Evolutionary conservation across 2,888 invertebrate genomes (phyloP), one percentile per base, ranked within the genome.

Genomic region (Drosophila kanekoi): DNA sequence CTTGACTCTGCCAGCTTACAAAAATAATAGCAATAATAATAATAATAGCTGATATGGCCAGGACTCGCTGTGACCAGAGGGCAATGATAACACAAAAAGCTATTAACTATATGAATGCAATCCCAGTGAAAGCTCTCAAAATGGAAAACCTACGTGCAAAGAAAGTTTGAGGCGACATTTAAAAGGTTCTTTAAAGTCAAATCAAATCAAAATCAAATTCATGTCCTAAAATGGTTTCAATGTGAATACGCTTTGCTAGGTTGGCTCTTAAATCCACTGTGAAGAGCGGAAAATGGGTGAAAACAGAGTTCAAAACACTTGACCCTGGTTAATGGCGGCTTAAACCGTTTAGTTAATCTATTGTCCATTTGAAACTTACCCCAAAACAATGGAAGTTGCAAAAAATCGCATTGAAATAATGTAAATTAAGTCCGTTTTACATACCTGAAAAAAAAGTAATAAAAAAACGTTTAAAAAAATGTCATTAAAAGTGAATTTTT

Each of bases 401-500:
- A 10, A 10, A 38, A 60, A 18, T 8, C 10, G 6, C 8, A 8
- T 40, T 13, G 3, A 6, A n/a, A 9, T 11, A 16, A 16, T 4
- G 13, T 18, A 18, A 23, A 3, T 33, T 10, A 48, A 40, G 16
- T 23, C 32, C 23, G 38, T 38, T 56, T 32, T 43, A 73, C 78
- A 62, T 81, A 81, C 80, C 80, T 81, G 72, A 10, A 82, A 70
- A 70, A 48, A 57, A 38, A 41, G n/a, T 44, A 37, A 58, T 37
- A 58, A 35, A 56, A n/a, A 38, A 38, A 38, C 20, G 48, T 35
- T 40, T 67, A 40, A 62, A 67, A 44, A 61, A 63, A 68, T 62
- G 82, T 69, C 65, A 65, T 83, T 79, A 86, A 86, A 77, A 57
- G 32, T 49, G 16, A 47, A 56, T 69, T 52, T 61, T 47, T 40